Evolutionary conservation across 2,113 vertebrate species (phyloP).

Genomic region (Isurus oxyrinchus): DNA sequence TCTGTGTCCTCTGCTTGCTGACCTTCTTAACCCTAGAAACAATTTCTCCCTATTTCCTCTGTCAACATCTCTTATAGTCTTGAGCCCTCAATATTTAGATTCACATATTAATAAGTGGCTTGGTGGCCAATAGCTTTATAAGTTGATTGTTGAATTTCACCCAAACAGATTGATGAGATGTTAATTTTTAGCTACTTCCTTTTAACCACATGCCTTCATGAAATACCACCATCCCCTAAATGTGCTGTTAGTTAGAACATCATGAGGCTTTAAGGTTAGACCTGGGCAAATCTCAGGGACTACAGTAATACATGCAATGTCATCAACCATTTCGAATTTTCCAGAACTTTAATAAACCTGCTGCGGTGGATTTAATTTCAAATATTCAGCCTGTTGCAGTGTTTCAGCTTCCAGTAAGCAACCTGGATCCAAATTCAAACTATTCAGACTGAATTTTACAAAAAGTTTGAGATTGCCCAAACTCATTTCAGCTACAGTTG

Average conservation of each 20-base stretch:
- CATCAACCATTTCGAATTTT: neutral
- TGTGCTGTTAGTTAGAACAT: neutral
- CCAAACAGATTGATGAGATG: neutral
- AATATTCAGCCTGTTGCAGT: too few relatives aligned
- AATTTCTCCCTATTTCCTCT: neutral
- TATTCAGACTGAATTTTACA: neutral
- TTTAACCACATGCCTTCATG: neutral
- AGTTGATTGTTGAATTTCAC: neutral
- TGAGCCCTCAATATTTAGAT: neutral
- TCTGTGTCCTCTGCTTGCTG: too few relatives aligned
- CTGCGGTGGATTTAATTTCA: too few relatives aligned
- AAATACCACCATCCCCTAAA: neutral
- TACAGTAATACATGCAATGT: neutral
- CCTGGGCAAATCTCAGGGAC: neutral
- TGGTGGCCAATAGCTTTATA: neutral
- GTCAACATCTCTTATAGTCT: neutral
- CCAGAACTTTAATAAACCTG: neutral
- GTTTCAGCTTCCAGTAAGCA: too few relatives aligned
- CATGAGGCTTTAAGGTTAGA: neutral
- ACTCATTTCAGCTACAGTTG: neutral
- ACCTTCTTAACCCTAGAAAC: neutral
- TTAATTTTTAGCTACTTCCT: neutral
- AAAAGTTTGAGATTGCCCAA: neutral
- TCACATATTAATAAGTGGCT: neutral
- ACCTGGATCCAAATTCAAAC: neutral